Percentiles rank a stretch among this genome's conserved stretches.
Evolutionary conservation across 2,888 invertebrate genomes (phyloP).

Genomic region (Caenorhabditis zanzibari): DNA sequence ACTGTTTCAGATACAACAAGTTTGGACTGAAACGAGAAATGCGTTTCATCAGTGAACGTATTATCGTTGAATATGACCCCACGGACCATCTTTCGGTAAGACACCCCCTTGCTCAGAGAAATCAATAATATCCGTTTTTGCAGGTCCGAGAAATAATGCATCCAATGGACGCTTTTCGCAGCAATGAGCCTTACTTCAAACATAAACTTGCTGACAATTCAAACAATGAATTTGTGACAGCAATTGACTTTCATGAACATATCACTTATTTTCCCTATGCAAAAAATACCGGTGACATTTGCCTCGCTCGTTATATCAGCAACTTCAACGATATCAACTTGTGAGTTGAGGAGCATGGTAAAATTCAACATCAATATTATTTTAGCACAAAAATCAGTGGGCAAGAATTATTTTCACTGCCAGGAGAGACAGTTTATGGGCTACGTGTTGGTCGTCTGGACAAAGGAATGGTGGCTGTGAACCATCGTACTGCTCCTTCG

Average conservation of each 20-base stretch:
- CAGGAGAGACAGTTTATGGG: constrained; percentile 45
- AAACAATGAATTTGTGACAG: constrained; percentile 50
- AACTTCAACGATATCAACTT: constrained; percentile 65
- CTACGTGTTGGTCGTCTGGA: constrained; percentile 48
- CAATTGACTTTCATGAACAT: constrained; percentile 63
- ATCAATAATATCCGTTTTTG: constrained; percentile 2
- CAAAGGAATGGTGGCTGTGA: constrained; percentile 51
- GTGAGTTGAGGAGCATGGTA: constrained; percentile 31
- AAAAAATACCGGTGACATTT: constrained; percentile 55
- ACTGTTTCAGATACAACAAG: constrained; percentile 48
- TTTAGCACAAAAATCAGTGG: constrained; percentile 61
- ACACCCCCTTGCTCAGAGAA: not conserved
- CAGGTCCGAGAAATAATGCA: constrained; percentile 62
- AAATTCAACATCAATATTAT: not conserved
- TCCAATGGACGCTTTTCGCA: constrained; percentile 47
- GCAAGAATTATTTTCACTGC: constrained; percentile 47
- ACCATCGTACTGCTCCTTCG: constrained; percentile 45
- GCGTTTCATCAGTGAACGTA: constrained; percentile 62
- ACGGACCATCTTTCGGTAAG: constrained; percentile 56
- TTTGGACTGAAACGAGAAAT: constrained; percentile 51
- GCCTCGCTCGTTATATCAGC: constrained; percentile 57
- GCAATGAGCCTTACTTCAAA: constrained; percentile 41
- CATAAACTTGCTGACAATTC: constrained; percentile 40
- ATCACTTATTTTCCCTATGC: constrained; percentile 60
- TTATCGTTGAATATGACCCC: constrained; percentile 60